Base-by-base conservation (phyloP, 2,113 vertebrate species). In the Ginglymostoma cirratum region DNA sequence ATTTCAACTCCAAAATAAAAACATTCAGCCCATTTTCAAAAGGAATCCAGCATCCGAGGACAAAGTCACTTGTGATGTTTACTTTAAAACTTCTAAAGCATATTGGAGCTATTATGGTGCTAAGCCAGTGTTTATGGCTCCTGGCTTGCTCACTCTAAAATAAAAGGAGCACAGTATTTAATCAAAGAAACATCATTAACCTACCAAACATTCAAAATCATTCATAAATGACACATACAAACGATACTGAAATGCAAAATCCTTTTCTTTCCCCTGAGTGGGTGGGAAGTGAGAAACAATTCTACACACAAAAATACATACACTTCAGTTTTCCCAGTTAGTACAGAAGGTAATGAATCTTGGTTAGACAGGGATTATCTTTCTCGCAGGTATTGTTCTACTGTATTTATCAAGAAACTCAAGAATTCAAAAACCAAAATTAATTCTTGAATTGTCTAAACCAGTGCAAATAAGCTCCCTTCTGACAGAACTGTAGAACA, bases 1-100 rank as follows among this genome's bases (percentile, higher is more conserved):
- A 70, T 94, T 69, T 94, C 93, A 94, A 94, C 66, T 27, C 93
- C 38, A 70, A 94, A 70, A 94, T 94, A 94, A 94, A 94, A 94
- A 69, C 93, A 69, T 94, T 66, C 45, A 45, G 45, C 65, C 8
- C 17, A 94, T 94, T 94, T 94, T 94, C 66, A 67, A 94, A 69
- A 94, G 55, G 55, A 92, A 66, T 94, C 65, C 67, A 67, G 30
- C 52, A 94, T 94, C 66, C 38, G 66, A 67, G 69, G 92, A 66
- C 30, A 65, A 94, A 69, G 93, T 52, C 93, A 94, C 93, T 94
- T 70, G 27, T 45, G 66, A 69, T 48, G 93, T 94, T 94, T 70
- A 94, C 66, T n/a, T 87, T 45, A 94, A 94, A 42, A 19, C 65
- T 93, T 67, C 42, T 93, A 93, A 93, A 21, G 21, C 65, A 70